Conservation (phyloP, 2,888 invertebrate species). For the Agriopis marginaria region DNA sequence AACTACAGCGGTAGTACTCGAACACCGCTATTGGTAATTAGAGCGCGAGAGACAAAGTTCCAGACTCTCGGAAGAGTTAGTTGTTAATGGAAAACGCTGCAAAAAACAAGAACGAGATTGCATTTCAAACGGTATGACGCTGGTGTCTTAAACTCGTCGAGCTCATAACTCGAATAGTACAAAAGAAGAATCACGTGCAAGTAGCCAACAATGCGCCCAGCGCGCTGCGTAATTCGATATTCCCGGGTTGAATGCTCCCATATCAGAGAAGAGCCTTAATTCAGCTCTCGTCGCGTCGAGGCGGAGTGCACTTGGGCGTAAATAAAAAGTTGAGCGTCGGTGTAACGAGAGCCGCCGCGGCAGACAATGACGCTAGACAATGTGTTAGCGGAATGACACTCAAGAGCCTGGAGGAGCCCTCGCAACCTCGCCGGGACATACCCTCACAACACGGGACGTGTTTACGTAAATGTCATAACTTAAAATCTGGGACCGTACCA, state of each 20-base stretch:
- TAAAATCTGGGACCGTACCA: neutral
- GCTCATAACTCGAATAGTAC: slow-evolving; percentile 53
- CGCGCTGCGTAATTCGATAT: slow-evolving; percentile 83
- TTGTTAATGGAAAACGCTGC: slow-evolving; percentile 39
- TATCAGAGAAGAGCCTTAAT: slow-evolving; percentile 84
- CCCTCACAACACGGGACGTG: slow-evolving; percentile 10
- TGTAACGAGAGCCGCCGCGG: slow-evolving; percentile 73
- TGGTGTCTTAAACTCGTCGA: slow-evolving; percentile 29
- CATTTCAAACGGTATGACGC: slow-evolving; percentile 43
- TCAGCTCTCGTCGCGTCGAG: slow-evolving; percentile 76
- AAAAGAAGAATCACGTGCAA: slow-evolving; percentile 83
- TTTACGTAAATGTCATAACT: slow-evolving; percentile 25
- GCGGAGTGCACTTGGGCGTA: slow-evolving; percentile 84
- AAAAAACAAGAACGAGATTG: slow-evolving; percentile 43
- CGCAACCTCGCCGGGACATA: slow-evolving; percentile 59
- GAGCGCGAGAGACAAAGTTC: slow-evolving; percentile 45
- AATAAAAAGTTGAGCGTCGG: slow-evolving; percentile 84
- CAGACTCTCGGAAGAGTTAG: slow-evolving; percentile 34
- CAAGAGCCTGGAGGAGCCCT: slow-evolving; percentile 71
- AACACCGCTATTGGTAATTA: slow-evolving; percentile 48
- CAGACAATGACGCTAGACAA: slow-evolving; percentile 83
- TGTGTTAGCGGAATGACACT: slow-evolving; percentile 81
- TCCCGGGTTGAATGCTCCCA: slow-evolving; percentile 85
- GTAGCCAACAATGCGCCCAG: slow-evolving; percentile 81
- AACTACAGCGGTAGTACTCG: slow-evolving; percentile 37